Evolutionary conservation across 2,113 vertebrate species (phyloP).

Genomic region (Labeo catla): DNA sequence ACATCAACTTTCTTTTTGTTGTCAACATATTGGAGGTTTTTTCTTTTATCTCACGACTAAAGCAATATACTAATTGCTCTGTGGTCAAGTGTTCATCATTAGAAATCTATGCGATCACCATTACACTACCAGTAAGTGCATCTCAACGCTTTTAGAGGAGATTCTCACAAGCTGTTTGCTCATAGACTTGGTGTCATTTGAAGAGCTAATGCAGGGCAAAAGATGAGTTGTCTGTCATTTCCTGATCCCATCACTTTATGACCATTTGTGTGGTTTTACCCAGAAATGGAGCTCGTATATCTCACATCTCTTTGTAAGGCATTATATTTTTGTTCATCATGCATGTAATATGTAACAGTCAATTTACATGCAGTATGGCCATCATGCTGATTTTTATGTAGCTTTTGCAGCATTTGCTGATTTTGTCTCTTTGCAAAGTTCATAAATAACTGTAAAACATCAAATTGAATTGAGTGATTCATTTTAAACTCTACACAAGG

Average conservation of each 20-base stretch:
- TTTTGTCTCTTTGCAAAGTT: background rate
- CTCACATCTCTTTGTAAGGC: background rate
- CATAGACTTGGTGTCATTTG: conserved; percentile 1
- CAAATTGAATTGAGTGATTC: background rate
- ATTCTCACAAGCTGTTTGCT: conserved; percentile 11
- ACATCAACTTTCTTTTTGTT: conserved; percentile 4
- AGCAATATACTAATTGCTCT: conserved; percentile 6
- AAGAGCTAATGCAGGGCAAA: conserved; percentile 18
- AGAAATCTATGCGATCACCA: conserved; percentile 24
- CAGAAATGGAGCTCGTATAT: background rate
- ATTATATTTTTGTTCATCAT: background rate
- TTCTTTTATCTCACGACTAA: background rate
- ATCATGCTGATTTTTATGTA: background rate
- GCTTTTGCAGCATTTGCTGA: background rate
- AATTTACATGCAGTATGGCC: background rate
- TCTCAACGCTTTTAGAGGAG: conserved; percentile 24
- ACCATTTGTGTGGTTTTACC: background rate
- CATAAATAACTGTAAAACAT: background rate
- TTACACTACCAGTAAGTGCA: conserved; percentile 13
- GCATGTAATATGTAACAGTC: background rate
- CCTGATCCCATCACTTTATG: background rate
- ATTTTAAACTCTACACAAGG: background rate
- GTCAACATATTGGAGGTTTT: background rate
- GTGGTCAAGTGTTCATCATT: conserved; percentile 20
- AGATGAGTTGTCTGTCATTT: background rate